Evolutionary conservation across 2,888 invertebrate species (phyloP).

Genomic region (Melangyna quadrimaculata): DNA sequence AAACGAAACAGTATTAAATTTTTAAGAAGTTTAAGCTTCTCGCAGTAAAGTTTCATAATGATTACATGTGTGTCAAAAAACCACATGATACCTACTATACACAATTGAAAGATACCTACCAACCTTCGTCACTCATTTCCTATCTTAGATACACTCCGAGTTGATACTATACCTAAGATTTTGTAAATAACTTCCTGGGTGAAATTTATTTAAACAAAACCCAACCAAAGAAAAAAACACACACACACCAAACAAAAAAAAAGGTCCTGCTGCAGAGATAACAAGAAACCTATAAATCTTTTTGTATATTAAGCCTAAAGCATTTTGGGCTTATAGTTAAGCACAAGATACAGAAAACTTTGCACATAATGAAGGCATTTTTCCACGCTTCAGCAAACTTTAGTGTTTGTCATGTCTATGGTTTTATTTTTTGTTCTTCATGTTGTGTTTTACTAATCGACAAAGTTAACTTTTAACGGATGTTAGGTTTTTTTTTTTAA

Average conservation of each 20-base stretch:
- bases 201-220: conserved; percentile 17
- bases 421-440: background rate
- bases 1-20: conserved; percentile 3
- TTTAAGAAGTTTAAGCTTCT: background rate
- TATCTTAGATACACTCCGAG: background rate
- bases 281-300: conserved; percentile 41
- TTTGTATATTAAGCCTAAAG: conserved; percentile 25
- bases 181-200: conserved; percentile 1
- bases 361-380: conserved; percentile 35
- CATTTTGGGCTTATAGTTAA: conserved; percentile 11
- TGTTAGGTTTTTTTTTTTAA: conserved; percentile 30
- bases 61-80: conserved; percentile 4
- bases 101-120: background rate
- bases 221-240: background rate
- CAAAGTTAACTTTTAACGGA: conserved; percentile 42
- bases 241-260: background rate
- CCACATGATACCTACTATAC: background rate
- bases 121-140: conserved; percentile 15
- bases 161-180: background rate
- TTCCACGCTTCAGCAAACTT: conserved; percentile 9
- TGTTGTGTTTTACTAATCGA: conserved; percentile 27
- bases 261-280: conserved; percentile 23
- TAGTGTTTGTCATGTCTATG: background rate
- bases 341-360: conserved; percentile 41
- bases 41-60: background rate